A percentile compares a stretch with the other conserved stretches of the same genome.
phyloP scores from a whole-genome alignment of 2,888 invertebrate genomes.

The Chrysotoxum bicinctum region DNA sequence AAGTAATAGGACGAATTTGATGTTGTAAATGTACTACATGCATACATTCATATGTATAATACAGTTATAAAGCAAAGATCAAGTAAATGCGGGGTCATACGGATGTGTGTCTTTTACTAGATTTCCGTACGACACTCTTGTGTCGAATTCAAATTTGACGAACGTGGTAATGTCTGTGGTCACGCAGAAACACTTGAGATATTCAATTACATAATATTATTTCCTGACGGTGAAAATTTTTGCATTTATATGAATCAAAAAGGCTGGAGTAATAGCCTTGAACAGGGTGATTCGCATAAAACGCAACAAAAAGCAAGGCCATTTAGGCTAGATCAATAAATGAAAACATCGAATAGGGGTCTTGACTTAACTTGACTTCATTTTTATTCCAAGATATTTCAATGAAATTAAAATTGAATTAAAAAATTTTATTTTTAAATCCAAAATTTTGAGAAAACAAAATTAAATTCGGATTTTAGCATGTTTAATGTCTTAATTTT shows the following conservation, averaged over 20 bases:
- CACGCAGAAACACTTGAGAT: conserved; percentile 68
- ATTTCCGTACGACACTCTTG: conserved; percentile 61
- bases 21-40: neutral
- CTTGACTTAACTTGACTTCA: no score
- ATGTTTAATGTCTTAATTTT: no score
- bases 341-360: no score
- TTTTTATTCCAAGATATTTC: no score
- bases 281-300: no score
- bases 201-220: conserved; percentile 58
- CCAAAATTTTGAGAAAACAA: no score
- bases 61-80: neutral
- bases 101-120: conserved; percentile 57
- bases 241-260: neutral
- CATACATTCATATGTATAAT: neutral
- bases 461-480: no score
- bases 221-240: neutral
- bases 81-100: neutral
- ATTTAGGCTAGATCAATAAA: no score
- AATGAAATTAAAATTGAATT: no score
- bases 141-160: conserved; percentile 70
- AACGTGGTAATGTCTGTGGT: conserved; percentile 59
- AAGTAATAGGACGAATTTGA: conserved; percentile 20
- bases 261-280: neutral
- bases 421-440: no score
- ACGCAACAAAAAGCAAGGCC: no score